A percentile compares a stretch with the other conserved stretches of the same genome.
Conservation (phyloP, 2,113 vertebrate genomes). For the Asarcornis scutulata region DNA sequence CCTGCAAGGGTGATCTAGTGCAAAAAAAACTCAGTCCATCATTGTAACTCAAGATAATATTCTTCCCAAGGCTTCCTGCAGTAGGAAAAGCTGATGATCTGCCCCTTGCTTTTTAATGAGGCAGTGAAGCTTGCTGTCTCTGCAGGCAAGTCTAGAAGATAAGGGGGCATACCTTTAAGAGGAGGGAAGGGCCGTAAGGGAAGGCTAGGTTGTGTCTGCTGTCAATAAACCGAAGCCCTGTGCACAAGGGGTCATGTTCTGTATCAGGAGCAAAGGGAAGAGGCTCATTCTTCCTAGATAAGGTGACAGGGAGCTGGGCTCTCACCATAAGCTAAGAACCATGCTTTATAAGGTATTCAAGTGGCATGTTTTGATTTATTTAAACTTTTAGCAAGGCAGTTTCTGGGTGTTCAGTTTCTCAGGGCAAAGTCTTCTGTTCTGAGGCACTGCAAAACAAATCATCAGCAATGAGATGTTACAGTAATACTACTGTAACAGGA, state of each 20-base stretch:
- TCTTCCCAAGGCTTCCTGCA: neutral
- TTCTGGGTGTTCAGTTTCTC: neutral
- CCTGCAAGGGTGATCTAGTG: neutral
- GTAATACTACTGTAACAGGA: neutral
- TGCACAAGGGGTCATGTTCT: fast-evolving
- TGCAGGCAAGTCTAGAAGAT: neutral
- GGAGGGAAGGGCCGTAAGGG: fast-evolving
- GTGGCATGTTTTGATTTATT: neutral
- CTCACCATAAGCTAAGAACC: neutral
- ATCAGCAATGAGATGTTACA: neutral
- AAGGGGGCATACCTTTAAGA: neutral
- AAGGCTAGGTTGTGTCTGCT: neutral
- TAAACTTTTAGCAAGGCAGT: neutral
- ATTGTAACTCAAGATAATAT: neutral
- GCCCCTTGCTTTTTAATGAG: neutral
- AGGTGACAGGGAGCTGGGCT: neutral
- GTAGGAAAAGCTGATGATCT: neutral
- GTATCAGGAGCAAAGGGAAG: neutral
- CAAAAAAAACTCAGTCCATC: neutral
- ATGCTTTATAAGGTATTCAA: neutral
- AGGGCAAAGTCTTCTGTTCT: neutral
- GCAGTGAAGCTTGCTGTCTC: neutral
- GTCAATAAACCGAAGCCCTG: neutral
- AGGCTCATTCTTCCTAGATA: neutral
- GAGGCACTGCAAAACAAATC: neutral